A percentile compares a stretch with the other conserved stretches of the same genome.
Evolutionary conservation across 2,888 invertebrate species (phyloP).

Genomic region (Sinohyriopsis cumingii): DNA sequence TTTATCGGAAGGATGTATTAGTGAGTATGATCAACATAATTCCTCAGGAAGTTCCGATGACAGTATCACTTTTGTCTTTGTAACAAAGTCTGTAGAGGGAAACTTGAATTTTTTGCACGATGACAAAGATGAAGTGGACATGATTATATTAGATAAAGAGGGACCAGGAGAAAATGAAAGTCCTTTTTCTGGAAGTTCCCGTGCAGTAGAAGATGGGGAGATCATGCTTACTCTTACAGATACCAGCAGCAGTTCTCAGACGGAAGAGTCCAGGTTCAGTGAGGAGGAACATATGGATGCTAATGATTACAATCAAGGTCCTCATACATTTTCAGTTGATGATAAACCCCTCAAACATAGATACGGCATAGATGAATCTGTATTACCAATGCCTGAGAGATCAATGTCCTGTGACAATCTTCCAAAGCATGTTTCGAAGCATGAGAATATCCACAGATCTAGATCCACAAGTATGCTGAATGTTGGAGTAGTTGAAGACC

Average conservation of each 20-base stretch:
- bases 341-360: conserved; percentile 37
- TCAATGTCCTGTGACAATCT: conserved; percentile 57
- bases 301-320: conserved; percentile 29
- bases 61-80: conserved; percentile 60
- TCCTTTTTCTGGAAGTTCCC: background rate
- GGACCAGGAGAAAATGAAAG: background rate
- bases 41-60: conserved; percentile 44
- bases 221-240: too few species aligned
- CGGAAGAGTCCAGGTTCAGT: conserved; percentile 7
- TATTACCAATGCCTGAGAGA: conserved; percentile 46
- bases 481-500: conserved; percentile 33
- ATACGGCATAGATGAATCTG: conserved; percentile 51
- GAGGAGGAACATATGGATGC: conserved; percentile 5
- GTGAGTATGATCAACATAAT: conserved; percentile 37
- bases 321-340: too few species aligned
- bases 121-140: too few species aligned
- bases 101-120: background rate
- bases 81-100: conserved; percentile 30
- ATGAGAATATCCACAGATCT: conserved; percentile 42
- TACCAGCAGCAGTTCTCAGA: too few species aligned
- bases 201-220: background rate
- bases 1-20: conserved; percentile 45
- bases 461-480: conserved; percentile 51
- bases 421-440: conserved; percentile 32
- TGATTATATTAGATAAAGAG: too few species aligned